Evolutionary conservation across 2,888 invertebrate species (phyloP).

Genomic region (Eumerus sabulonum): DNA sequence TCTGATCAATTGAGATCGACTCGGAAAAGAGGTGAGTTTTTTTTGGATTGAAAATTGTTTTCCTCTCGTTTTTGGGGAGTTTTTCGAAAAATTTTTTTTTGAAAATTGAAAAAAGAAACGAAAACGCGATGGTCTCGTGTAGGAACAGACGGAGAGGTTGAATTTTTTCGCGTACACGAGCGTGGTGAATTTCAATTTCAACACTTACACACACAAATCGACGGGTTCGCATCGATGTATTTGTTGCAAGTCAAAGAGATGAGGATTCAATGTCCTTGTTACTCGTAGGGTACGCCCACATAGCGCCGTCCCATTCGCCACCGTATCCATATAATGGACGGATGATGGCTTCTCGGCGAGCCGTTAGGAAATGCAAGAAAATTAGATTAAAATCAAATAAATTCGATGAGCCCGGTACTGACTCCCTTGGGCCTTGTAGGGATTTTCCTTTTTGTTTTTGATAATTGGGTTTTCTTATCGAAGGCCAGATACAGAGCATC

Average conservation of each 20-base stretch:
- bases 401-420: neutral
- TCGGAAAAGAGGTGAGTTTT: slow-evolving; percentile 50
- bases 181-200: slow-evolving; percentile 39
- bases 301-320: slow-evolving; percentile 42
- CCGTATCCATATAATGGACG: slow-evolving; percentile 1
- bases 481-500: too few relatives aligned
- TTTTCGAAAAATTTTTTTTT: slow-evolving; percentile 1
- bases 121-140: slow-evolving; percentile 12
- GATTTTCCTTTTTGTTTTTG: neutral
- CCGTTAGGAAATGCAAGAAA: slow-evolving; percentile 39
- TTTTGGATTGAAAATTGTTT: neutral
- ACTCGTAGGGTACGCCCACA: slow-evolving; percentile 23
- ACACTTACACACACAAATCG: slow-evolving; percentile 2
- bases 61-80: neutral
- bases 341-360: slow-evolving; percentile 53
- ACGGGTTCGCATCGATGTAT: neutral
- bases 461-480: too few relatives aligned
- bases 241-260: neutral
- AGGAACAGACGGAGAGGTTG: slow-evolving; percentile 18
- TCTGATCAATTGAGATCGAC: slow-evolving; percentile 45
- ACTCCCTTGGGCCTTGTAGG: neutral
- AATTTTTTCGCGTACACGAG: slow-evolving; percentile 6
- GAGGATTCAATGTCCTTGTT: slow-evolving; percentile 52
- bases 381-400: slow-evolving; percentile 7
- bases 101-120: slow-evolving; percentile 32